Percentiles rank a stretch among this genome's conserved stretches.
Evolutionary conservation across 2,888 invertebrate genomes (phyloP).

Genomic region (Allacma fusca): DNA sequence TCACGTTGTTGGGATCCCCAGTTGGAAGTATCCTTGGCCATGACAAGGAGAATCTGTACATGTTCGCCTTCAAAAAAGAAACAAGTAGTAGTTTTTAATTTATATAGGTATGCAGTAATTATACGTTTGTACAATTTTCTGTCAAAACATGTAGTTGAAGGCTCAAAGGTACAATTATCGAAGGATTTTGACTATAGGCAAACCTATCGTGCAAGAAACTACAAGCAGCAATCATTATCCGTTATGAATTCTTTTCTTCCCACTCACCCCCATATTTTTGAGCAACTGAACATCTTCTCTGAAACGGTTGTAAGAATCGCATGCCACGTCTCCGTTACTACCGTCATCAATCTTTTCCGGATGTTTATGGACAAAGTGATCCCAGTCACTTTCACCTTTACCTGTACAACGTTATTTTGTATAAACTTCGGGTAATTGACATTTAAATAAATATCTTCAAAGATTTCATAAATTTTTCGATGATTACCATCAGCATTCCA

Average conservation of each 20-base stretch:
- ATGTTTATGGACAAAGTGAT: slow-evolving; percentile 63
- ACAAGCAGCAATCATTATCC: too few relatives aligned
- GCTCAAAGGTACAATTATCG: too few relatives aligned
- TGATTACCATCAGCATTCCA: slow-evolving; percentile 38
- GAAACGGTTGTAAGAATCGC: slow-evolving; percentile 65
- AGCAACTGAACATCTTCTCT: slow-evolving; percentile 65
- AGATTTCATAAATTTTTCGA: background rate
- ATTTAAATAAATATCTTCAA: too few relatives aligned
- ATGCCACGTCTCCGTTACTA: slow-evolving; percentile 64
- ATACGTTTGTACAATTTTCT: background rate
- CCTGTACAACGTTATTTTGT: slow-evolving; percentile 64
- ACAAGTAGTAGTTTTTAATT: too few relatives aligned
- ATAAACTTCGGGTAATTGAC: background rate
- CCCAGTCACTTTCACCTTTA: slow-evolving; percentile 71
- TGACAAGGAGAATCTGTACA: slow-evolving; percentile 65
- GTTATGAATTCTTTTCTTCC: too few relatives aligned
- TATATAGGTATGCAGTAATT: background rate
- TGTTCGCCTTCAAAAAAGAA: slow-evolving; percentile 45
- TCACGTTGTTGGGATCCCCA: slow-evolving; percentile 58
- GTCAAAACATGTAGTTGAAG: background rate
- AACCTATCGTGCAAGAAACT: too few relatives aligned
- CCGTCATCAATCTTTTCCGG: slow-evolving; percentile 54
- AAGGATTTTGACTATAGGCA: too few relatives aligned
- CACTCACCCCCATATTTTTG: slow-evolving; percentile 54
- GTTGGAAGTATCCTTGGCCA: slow-evolving; percentile 66